These are phyloP conservation scores for Porphyrio hochstetteri DNA, from an alignment of 2,113 vertebrate species.

Conservation along the genomic window DNA sequence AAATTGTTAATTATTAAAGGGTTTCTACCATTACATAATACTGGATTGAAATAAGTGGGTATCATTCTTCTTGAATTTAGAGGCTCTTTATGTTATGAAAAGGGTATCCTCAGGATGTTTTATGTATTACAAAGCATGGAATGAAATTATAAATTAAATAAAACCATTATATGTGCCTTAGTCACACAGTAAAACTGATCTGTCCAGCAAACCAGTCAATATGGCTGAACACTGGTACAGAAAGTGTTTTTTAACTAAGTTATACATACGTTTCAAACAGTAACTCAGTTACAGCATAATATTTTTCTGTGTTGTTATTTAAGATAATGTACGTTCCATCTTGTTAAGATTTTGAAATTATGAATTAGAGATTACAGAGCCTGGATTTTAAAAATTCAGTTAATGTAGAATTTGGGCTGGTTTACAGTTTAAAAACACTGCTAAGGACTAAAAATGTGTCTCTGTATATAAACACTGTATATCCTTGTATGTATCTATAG, in stretches of 20 bases:
- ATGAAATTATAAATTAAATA: slow-evolving; percentile 52
- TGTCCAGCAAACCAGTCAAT: slow-evolving; percentile 16
- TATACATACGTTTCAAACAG: not conserved
- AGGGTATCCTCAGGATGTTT: slow-evolving; percentile 10
- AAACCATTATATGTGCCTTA: not conserved
- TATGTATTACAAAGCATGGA: not conserved
- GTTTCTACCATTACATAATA: not conserved
- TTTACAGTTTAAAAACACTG: not conserved
- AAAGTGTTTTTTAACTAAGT: slow-evolving; percentile 58
- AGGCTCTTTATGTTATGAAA: slow-evolving; percentile 1
- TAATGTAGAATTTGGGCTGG: not conserved
- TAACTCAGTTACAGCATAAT: slow-evolving; percentile 10
- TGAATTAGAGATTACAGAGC: not conserved
- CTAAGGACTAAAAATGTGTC: not conserved
- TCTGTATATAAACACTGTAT: not conserved
- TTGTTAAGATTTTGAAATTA: not conserved
- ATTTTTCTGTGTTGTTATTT: not conserved
- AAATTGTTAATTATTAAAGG: not conserved
- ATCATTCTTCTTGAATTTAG: slow-evolving; percentile 11
- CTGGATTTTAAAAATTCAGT: not conserved
- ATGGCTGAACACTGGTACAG: slow-evolving; percentile 7
- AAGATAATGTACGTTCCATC: not conserved
- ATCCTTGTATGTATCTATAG: not conserved
- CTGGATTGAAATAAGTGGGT: not conserved
- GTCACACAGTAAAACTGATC: slow-evolving; percentile 6